Evolutionary conservation across 1,140 invertebrate genomes (phyloP).

Genomic region (Phymastichus coffea): DNA sequence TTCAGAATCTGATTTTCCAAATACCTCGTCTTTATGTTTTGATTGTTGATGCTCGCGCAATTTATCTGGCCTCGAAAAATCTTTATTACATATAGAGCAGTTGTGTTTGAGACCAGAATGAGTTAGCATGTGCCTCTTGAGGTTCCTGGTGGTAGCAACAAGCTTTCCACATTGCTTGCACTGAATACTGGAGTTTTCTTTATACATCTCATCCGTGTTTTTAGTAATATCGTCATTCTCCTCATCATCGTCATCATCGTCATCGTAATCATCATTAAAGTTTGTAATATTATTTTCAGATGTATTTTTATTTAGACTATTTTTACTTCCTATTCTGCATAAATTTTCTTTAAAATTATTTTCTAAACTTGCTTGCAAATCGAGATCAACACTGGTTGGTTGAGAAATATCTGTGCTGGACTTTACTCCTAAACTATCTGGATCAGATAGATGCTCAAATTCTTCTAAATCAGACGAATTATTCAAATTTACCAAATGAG

Average conservation of each 20-base stretch:
- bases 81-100: slow-evolving; percentile 44
- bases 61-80: slow-evolving; percentile 48
- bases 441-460: not conserved
- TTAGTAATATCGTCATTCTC: slow-evolving; percentile 22
- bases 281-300: slow-evolving; percentile 14
- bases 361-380: not conserved
- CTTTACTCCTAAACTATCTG: not conserved
- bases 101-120: slow-evolving; percentile 46
- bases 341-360: not conserved
- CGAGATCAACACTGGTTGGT: not conserved
- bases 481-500: not conserved
- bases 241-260: slow-evolving; percentile 34
- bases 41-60: slow-evolving; percentile 48
- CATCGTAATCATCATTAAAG: slow-evolving; percentile 26
- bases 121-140: slow-evolving; percentile 47
- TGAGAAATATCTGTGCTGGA: not conserved
- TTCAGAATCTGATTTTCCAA: slow-evolving; percentile 17
- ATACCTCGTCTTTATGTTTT: slow-evolving; percentile 39
- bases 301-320: slow-evolving; percentile 27
- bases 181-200: slow-evolving; percentile 38
- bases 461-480: not conserved
- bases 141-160: slow-evolving; percentile 46
- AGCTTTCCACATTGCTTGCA: slow-evolving; percentile 49
- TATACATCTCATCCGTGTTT: slow-evolving; percentile 36
- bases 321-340: not conserved